Evolutionary conservation across 2,888 invertebrate genomes (phyloP), one percentile per base, ranked within the genome.

Genomic region (Allacma fusca): DNA sequence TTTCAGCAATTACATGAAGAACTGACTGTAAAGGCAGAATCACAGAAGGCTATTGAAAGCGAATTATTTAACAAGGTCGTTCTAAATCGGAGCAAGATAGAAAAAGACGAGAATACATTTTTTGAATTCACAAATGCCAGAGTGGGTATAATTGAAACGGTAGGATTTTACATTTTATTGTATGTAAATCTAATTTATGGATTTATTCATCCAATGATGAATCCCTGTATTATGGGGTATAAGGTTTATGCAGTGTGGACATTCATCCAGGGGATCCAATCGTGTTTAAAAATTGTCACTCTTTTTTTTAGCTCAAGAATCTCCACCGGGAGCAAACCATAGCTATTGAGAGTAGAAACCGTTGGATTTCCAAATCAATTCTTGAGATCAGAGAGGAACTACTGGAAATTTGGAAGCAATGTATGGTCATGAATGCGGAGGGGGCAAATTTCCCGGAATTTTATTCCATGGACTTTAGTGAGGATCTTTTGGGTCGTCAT

Each of bases 311-410:
- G 59, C 59, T 59, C 59, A 7, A 59, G 59, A 59, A 59, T 59
- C 19, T 59, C 7, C 5, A 13, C n/a, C n/a, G 59, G 5, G 59
- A 59, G n/a, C 59, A 59, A 23, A 59, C 7, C 23, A 13, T 23
- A n/a, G 59, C 59, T 59, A 59, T 59, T 7, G 40, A 69, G 16
- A 13, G 12, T n/a, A 29, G 23, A 21, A 69, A 40, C 7, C 7
- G 9, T 2, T 69, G 28, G 21, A 69, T 69, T 40, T 2, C 12
- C 1, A 21, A 28, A 9, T 13, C 21, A 16, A 34, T 71, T 23
- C 26, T 21, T 7, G 29, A 57, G 26, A 75, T 75, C 1, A 68
- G 75, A 7, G 29, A 26, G 1, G 75, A 75, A 67, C 26, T 75
- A 16, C 1, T 21, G 23, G 50, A 57, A 21, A 19, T 68, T 19